phyloP scores from a whole-genome alignment of 2,888 invertebrate genomes.

The Epicampocera succincta region DNA sequence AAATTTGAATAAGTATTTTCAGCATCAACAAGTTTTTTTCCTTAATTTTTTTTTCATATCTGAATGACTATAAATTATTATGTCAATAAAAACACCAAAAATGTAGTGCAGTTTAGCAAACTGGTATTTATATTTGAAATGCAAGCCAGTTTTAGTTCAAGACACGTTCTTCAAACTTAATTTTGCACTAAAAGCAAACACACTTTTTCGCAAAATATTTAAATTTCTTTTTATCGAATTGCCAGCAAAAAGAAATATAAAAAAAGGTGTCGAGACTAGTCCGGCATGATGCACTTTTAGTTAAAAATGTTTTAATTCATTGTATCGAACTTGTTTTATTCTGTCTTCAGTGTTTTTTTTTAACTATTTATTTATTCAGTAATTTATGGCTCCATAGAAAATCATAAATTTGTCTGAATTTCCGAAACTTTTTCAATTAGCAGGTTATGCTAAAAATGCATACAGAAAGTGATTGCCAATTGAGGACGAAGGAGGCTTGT shows the following conservation, averaged over 20 bases:
- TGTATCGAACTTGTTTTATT: background rate
- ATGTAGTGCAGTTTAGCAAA: background rate
- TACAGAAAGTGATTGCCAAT: background rate
- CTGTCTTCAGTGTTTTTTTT: background rate
- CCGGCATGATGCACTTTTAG: constrained; percentile 9
- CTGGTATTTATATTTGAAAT: background rate
- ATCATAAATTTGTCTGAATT: constrained; percentile 33
- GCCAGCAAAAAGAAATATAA: too few relatives aligned
- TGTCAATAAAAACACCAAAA: background rate
- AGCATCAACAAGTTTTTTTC: constrained; percentile 15
- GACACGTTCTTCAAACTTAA: constrained; percentile 18
- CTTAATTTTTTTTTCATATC: background rate
- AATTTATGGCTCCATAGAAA: constrained; percentile 21
- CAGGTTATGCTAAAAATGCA: constrained; percentile 21
- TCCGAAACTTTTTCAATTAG: constrained; percentile 22
- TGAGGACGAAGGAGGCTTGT: background rate
- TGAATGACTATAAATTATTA: constrained; percentile 8
- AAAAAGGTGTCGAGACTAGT: background rate
- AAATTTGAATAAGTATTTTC: background rate
- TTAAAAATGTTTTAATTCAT: constrained; percentile 20
- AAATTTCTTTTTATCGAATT: constrained; percentile 10
- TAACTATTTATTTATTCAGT: constrained; percentile 5
- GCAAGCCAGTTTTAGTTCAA: constrained; percentile 6
- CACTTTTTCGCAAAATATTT: constrained; percentile 4
- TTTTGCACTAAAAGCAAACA: constrained; percentile 4